Conservation (phyloP, 2,113 vertebrate species). For the Malurus elegans region DNA sequence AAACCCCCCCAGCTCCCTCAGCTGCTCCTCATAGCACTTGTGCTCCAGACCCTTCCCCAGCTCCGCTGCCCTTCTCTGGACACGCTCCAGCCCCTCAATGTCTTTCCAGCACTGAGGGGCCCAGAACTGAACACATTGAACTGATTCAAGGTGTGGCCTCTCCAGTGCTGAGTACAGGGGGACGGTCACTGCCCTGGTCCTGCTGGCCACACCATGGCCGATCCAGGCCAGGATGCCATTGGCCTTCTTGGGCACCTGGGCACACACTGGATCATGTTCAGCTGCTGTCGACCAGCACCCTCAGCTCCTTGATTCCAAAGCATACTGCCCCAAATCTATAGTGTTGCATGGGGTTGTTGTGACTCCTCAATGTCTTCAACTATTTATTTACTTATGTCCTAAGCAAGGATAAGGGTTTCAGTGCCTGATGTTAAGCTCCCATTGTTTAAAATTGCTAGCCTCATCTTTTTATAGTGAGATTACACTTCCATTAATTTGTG, state of each 20-base stretch:
- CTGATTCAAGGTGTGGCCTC: background rate
- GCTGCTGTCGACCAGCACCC: fast-evolving
- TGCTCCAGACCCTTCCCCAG: background rate
- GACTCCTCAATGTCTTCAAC: background rate
- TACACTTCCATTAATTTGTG: background rate
- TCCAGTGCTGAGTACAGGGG: background rate
- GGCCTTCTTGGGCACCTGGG: background rate
- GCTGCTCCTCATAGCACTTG: background rate
- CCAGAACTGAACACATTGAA: background rate
- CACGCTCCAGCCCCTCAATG: background rate
- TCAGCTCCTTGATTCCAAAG: background rate
- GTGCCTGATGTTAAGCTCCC: background rate
- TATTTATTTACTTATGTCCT: background rate
- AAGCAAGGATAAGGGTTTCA: background rate
- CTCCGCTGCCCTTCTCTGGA: background rate
- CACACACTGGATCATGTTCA: background rate
- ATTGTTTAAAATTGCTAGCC: background rate
- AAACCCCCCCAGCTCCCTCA: background rate
- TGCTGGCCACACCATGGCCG: background rate
- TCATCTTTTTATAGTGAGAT: background rate
- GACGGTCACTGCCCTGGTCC: background rate
- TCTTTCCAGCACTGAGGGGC: background rate
- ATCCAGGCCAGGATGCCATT: background rate
- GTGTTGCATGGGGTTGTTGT: background rate
- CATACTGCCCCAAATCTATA: background rate